Conservation (phyloP, 2,888 invertebrate genomes). For the Neocrepidodera transversa region DNA sequence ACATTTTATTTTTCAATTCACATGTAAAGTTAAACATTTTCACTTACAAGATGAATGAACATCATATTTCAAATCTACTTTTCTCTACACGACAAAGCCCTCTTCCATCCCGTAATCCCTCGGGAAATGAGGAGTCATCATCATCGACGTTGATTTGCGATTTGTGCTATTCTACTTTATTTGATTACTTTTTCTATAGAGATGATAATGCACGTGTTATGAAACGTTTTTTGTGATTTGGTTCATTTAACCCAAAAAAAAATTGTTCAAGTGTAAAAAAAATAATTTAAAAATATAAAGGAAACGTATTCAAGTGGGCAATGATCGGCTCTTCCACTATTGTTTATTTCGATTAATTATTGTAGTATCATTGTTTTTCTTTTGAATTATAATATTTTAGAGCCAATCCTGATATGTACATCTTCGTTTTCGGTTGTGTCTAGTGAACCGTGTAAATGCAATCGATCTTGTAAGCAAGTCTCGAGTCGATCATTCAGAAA, state of each 20-base stretch:
- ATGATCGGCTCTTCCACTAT: too few relatives aligned
- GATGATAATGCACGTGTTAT: neutral
- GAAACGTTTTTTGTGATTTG: too few relatives aligned
- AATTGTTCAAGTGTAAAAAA: too few relatives aligned
- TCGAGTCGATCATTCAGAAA: conserved; percentile 46
- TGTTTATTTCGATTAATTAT: too few relatives aligned
- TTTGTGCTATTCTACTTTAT: neutral
- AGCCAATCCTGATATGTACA: conserved; percentile 10
- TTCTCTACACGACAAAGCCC: neutral
- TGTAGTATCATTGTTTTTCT: too few relatives aligned
- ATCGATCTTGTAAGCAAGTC: conserved; percentile 35
- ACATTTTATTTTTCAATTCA: too few relatives aligned
- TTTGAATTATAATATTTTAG: too few relatives aligned
- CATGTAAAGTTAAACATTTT: neutral
- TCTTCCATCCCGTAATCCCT: neutral
- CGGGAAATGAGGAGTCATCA: neutral
- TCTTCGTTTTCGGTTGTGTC: conserved; percentile 19
- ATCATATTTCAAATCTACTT: neutral
- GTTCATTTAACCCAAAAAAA: too few relatives aligned
- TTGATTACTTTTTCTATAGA: neutral
- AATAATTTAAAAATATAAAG: too few relatives aligned
- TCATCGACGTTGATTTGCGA: neutral
- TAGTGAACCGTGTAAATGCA: conserved; percentile 26
- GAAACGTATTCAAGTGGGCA: too few relatives aligned
- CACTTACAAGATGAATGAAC: neutral